A percentile compares a stretch with the other conserved stretches of the same genome.
These are phyloP conservation scores for Nephrotoma appendiculata DNA, from an alignment of 2,888 invertebrate species.

Conservation along the genomic window DNA sequence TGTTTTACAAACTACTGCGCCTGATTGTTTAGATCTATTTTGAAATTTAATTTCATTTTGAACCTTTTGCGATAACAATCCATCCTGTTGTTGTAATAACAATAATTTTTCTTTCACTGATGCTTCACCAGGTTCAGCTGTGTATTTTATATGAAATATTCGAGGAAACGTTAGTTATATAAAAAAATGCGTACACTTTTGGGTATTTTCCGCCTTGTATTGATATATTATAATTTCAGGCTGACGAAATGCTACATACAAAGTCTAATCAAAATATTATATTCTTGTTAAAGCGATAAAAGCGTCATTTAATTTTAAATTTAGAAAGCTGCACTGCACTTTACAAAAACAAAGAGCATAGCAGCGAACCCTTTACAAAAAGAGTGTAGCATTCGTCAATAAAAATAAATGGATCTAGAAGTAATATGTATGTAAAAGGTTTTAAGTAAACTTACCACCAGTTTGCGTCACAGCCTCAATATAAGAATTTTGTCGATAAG, in stretches of 20 bases:
- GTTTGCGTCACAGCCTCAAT: constrained; percentile 28
- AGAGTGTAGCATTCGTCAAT: neutral
- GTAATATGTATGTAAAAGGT: neutral
- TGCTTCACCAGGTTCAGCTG: neutral
- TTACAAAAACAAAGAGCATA: neutral
- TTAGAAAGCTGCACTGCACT: neutral
- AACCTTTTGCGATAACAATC: neutral
- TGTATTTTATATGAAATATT: neutral
- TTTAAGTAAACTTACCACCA: neutral
- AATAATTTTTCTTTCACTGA: neutral
- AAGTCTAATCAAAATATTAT: neutral
- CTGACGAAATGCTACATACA: neutral
- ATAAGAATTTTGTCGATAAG: constrained; percentile 35
- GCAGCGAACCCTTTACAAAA: neutral
- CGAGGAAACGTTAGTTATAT: neutral
- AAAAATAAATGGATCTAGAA: neutral
- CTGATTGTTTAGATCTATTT: neutral
- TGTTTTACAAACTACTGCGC: neutral
- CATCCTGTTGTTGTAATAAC: neutral
- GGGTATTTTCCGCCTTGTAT: neutral
- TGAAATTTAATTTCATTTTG: neutral
- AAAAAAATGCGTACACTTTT: neutral
- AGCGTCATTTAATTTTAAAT: neutral
- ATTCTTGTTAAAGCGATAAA: neutral
- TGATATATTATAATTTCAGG: neutral